These are phyloP conservation scores for Falco concolor DNA, from an alignment of 2,797 vertebrate species.

Conservation along the genomic window DNA sequence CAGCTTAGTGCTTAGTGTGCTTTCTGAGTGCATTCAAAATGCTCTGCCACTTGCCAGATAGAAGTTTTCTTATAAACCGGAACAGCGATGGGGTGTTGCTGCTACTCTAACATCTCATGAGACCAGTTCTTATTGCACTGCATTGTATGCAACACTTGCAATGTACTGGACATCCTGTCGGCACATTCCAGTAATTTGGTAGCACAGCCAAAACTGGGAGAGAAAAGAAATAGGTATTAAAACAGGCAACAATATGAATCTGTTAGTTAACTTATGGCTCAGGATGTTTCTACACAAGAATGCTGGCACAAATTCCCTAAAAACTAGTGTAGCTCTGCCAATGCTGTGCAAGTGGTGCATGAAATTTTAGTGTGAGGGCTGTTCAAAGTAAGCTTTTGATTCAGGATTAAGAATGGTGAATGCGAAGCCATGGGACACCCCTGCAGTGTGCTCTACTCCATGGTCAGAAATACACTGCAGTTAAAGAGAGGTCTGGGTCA, in stretches of 20 bases:
- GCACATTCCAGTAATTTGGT: background rate
- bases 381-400: constrained; percentile 39
- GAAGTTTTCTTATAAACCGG: background rate
- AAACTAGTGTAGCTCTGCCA: constrained; percentile 31
- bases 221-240: constrained; percentile 15
- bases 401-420: constrained; percentile 40
- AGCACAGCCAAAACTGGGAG: background rate
- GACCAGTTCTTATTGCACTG: background rate
- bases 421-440: background rate
- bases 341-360: constrained; percentile 6
- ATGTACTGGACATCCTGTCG: background rate
- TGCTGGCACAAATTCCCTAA: constrained; percentile 10
- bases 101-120: background rate
- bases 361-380: constrained; percentile 34
- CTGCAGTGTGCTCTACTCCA: background rate
- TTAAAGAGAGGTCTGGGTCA: background rate
- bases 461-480: background rate
- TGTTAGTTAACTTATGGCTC: constrained; percentile 29
- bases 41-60: background rate
- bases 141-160: background rate
- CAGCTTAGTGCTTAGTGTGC: background rate
- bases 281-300: constrained; percentile 17
- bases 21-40: background rate
- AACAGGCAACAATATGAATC: background rate
- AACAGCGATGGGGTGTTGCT: background rate